Evolutionary conservation across 1,140 invertebrate species (phyloP), one percentile per base, ranked within the genome.

Genomic region (Zaprionus kolodkinae): DNA sequence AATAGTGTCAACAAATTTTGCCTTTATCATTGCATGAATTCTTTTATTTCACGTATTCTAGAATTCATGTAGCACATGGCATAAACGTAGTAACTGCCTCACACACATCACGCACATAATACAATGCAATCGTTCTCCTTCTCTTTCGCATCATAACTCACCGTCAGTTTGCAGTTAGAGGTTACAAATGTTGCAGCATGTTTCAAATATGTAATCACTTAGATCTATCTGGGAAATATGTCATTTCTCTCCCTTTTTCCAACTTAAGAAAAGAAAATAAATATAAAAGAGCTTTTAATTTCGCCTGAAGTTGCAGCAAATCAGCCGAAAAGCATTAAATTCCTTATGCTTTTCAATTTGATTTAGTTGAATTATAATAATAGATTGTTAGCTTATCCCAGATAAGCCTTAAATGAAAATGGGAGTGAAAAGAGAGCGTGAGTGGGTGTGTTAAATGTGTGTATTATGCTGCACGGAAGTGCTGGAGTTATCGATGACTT

Each of bases 181-280:
- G 66, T 63, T 57, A 70, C 72, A 70, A 74, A 74, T 74, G 72
- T 38, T 70, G 52, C 38, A 21, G 55, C 54, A 73, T 68, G 59
- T 68, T 61, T 68, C 65, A 69, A 57, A 60, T 59, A 52, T 52
- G 15, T 36, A 45, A 45, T 45, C 40, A 45, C 40, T 45, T 45
- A 45, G 40, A 45, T 45, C 40, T 45, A 45, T 45, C 40, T 17
- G 9, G 40, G 15, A 15, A 12, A 13, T 15, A 63, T 30, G 13
- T 45, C n/a, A 2, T n/a, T 12, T 10, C 1, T 25, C 27, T 1
- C 40, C n/a, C 15, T 62, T 15, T 1, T 17, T 6, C 54, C 27
- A 30, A 2, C 27, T 30, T 2, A 6, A 30, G 6, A 6, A 30
- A 30, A 30, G 1, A 30, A 30, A 2, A 30, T 2, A 30, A 4